Conservation (phyloP, 2,888 invertebrate genomes). For the Nezara viridula region DNA sequence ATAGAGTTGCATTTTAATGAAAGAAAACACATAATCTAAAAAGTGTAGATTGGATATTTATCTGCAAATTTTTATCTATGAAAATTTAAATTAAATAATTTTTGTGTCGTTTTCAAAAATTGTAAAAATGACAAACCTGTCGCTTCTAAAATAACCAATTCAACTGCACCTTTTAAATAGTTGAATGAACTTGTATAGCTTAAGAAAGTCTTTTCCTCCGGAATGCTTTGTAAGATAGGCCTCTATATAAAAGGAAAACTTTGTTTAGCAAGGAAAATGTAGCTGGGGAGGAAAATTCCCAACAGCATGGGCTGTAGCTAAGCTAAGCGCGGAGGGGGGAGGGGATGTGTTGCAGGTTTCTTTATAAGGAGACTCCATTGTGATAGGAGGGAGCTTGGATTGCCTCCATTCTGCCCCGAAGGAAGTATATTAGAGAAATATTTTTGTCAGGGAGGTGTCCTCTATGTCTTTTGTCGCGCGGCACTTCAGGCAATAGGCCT, state of each 20-base stretch:
- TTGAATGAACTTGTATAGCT: background rate
- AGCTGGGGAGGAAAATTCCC: background rate
- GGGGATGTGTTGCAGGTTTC: background rate
- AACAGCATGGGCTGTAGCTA: background rate
- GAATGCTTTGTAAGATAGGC: background rate
- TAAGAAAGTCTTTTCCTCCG: background rate
- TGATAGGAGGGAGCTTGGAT: slow-evolving; percentile 2
- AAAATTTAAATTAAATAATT: too few species aligned
- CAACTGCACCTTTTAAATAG: background rate
- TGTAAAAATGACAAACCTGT: too few species aligned
- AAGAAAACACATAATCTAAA: too few species aligned
- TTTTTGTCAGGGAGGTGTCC: slow-evolving; percentile 47
- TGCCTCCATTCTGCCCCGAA: slow-evolving; percentile 8
- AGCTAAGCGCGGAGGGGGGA: background rate
- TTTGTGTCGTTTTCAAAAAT: too few species aligned
- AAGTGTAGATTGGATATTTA: too few species aligned
- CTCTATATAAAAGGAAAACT: slow-evolving; percentile 25
- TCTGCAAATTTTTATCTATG: too few species aligned
- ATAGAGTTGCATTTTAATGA: too few species aligned
- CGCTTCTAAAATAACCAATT: too few species aligned
- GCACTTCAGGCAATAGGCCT: slow-evolving; percentile 31
- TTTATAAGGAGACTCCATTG: slow-evolving; percentile 40
- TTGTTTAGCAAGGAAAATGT: slow-evolving; percentile 23
- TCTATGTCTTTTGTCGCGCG: slow-evolving; percentile 5
- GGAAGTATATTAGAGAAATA: slow-evolving; percentile 48